Evolutionary conservation across 2,888 invertebrate species (phyloP).

Genomic region (Machimus rusticus): DNA sequence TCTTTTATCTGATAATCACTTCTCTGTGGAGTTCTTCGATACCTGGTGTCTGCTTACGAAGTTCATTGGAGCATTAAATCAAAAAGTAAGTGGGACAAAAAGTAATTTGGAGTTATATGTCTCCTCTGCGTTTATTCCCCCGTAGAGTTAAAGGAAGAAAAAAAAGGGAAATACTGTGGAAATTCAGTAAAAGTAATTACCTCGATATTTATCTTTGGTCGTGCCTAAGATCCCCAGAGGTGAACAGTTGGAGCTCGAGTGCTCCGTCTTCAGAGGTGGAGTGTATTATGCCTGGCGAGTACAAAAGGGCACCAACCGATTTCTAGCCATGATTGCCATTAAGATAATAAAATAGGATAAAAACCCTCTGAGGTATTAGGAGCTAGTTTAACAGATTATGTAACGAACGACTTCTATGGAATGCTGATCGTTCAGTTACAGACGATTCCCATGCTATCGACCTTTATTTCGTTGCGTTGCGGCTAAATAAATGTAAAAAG

Average conservation of each 20-base stretch:
- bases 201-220: background rate
- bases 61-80: conserved; percentile 17
- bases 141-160: background rate
- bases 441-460: background rate
- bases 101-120: background rate
- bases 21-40: background rate
- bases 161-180: background rate
- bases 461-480: background rate
- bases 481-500: background rate
- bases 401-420: background rate
- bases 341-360: background rate
- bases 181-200: background rate
- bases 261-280: background rate
- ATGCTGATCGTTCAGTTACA: background rate
- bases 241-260: background rate
- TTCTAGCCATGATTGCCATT: background rate
- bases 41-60: background rate
- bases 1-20: background rate
- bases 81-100: conserved; percentile 5
- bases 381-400: background rate
- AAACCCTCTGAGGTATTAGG: background rate
- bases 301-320: background rate
- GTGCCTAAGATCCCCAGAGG: background rate
- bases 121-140: background rate
- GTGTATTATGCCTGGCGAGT: background rate